Percentiles rank a stretch among this genome's conserved stretches.
These are phyloP conservation scores for Tachycineta bicolor DNA, from an alignment of 2,113 vertebrate species.

Conservation along the genomic window DNA sequence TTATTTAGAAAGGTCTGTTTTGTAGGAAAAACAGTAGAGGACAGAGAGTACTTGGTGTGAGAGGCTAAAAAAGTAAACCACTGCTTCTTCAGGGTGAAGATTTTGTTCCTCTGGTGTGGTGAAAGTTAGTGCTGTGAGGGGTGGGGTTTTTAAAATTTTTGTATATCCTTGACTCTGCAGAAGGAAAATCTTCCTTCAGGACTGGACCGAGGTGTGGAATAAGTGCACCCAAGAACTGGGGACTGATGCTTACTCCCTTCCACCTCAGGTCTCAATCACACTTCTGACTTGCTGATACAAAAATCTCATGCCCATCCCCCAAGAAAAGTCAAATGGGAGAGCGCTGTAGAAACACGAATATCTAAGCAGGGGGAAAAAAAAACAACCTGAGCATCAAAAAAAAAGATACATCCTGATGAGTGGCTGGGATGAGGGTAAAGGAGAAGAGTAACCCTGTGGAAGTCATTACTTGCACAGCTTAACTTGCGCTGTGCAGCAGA, in stretches of 20 bases:
- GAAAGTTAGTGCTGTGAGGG: neutral
- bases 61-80: neutral
- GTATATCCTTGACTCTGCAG: neutral
- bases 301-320: neutral
- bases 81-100: neutral
- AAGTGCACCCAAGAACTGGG: accelerated
- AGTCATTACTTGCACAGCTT: neutral
- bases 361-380: neutral
- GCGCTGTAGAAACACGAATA: neutral
- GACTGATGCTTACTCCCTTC: neutral
- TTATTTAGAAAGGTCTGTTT: neutral
- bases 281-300: neutral
- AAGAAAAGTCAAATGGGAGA: neutral
- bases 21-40: neutral
- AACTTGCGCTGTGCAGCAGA: accelerated
- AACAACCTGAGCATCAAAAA: too few species aligned
- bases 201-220: neutral
- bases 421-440: neutral
- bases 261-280: neutral
- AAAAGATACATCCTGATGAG: neutral
- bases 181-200: neutral
- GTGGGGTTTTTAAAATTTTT: neutral
- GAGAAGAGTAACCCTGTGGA: neutral
- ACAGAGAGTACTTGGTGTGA: neutral
- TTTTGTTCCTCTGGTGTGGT: neutral